phyloP scores from a whole-genome alignment of 2,113 vertebrate genomes.

The Glaucidium brasilianum region DNA sequence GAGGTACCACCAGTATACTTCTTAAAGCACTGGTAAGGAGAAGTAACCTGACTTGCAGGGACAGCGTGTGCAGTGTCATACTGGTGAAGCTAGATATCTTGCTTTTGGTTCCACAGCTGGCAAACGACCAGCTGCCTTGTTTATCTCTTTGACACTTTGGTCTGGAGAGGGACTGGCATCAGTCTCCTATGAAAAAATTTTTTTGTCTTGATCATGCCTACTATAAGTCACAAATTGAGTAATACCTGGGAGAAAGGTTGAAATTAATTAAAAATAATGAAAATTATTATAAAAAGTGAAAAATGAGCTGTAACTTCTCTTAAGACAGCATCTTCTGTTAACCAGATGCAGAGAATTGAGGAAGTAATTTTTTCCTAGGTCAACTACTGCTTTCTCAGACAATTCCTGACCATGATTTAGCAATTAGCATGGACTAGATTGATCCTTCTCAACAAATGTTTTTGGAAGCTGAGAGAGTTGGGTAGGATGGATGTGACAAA shows the following conservation, averaged over 20 bases:
- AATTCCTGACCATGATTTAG: background rate
- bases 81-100: background rate
- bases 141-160: background rate
- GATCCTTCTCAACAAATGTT: background rate
- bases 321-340: background rate
- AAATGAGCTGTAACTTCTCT: background rate
- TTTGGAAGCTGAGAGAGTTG: background rate
- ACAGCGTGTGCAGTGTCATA: background rate
- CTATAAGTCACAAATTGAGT: background rate
- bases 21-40: background rate
- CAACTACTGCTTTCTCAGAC: background rate
- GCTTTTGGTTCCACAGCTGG: background rate
- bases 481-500: background rate
- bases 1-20: background rate
- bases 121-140: background rate
- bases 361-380: background rate
- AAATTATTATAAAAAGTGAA: background rate
- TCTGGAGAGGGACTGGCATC: background rate
- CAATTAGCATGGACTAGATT: background rate
- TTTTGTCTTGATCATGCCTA: background rate
- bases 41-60: background rate
- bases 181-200: background rate
- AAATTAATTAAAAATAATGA: background rate
- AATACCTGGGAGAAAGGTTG: background rate
- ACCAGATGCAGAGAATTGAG: background rate